phyloP scores from a whole-genome alignment of 2,888 invertebrate genomes.

The Cosmopolites sordidus region DNA sequence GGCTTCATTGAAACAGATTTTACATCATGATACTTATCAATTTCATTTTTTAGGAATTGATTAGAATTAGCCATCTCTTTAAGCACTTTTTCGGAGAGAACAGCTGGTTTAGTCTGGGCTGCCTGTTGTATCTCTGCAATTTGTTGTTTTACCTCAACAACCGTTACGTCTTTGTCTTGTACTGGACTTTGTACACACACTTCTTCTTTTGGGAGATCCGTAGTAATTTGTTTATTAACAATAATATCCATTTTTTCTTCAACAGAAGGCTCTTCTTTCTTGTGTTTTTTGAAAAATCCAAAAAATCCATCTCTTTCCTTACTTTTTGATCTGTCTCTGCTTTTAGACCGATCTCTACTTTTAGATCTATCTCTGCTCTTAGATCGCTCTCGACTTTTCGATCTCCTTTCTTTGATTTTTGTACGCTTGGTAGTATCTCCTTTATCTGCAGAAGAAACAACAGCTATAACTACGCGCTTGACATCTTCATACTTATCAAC shows the following conservation, averaged over 20 bases:
- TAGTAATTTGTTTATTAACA: conserved; percentile 26
- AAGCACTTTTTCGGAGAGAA: conserved; percentile 15
- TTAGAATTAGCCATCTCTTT: conserved; percentile 20
- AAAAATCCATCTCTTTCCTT: conserved; percentile 28
- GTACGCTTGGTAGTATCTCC: conserved; percentile 11
- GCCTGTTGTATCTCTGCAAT: background rate
- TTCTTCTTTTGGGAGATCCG: conserved; percentile 15
- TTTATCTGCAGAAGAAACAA: background rate
- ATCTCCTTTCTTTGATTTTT: conserved; percentile 16
- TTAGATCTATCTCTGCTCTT: conserved; percentile 24
- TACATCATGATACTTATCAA: conserved; percentile 22
- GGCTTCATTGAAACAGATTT: conserved; percentile 18
- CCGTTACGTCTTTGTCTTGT: conserved; percentile 2
- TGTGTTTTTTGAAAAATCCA: conserved; percentile 36
- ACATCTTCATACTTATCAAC: conserved; percentile 32
- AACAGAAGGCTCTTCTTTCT: conserved; percentile 10
- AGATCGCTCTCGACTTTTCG: conserved; percentile 22
- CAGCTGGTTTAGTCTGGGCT: conserved; percentile 2
- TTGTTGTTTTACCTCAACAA: background rate
- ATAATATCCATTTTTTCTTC: conserved; percentile 17
- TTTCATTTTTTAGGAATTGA: conserved; percentile 24
- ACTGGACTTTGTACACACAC: too few relatives aligned
- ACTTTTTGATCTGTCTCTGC: conserved; percentile 22
- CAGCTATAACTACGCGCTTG: conserved; percentile 17
- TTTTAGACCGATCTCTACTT: conserved; percentile 21